phyloP scores from a whole-genome alignment of 2,888 invertebrate genomes.

The Liodrosophila aerea region DNA sequence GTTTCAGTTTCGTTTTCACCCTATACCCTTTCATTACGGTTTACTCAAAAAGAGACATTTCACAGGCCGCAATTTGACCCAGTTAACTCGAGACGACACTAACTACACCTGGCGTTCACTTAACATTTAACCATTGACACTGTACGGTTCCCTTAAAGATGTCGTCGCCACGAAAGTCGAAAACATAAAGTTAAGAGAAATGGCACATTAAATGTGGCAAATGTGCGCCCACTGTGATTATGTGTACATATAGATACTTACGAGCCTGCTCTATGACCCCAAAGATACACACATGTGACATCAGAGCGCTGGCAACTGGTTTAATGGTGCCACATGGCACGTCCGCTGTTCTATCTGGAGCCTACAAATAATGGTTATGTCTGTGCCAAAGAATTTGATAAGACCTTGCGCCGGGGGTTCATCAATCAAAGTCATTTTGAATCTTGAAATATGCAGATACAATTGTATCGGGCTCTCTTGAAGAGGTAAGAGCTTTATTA shows the following conservation, averaged over 20 bases:
- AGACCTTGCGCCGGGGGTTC: conserved; percentile 1
- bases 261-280: neutral
- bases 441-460: neutral
- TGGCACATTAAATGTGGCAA: conserved; percentile 59
- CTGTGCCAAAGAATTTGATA: conserved; percentile 25
- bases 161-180: conserved; percentile 12
- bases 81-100: conserved; percentile 4
- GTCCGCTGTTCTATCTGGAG: conserved; percentile 13
- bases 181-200: conserved; percentile 51
- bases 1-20: neutral
- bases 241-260: conserved; percentile 25
- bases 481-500: conserved; percentile 4
- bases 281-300: conserved; percentile 34
- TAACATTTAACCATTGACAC: conserved; percentile 35
- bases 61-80: conserved; percentile 8
- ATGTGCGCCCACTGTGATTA: conserved; percentile 39
- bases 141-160: conserved; percentile 31
- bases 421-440: conserved; percentile 44
- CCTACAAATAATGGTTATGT: conserved; percentile 11
- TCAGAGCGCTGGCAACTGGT: conserved; percentile 16
- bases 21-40: neutral
- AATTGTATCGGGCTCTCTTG: neutral
- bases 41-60: conserved; percentile 5
- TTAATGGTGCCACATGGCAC: conserved; percentile 19
- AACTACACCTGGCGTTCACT: conserved; percentile 38